A percentile compares a stretch with the other conserved stretches of the same genome.
Evolutionary conservation across 1,140 invertebrate species (phyloP).

Genomic region (Amyelois transitella): DNA sequence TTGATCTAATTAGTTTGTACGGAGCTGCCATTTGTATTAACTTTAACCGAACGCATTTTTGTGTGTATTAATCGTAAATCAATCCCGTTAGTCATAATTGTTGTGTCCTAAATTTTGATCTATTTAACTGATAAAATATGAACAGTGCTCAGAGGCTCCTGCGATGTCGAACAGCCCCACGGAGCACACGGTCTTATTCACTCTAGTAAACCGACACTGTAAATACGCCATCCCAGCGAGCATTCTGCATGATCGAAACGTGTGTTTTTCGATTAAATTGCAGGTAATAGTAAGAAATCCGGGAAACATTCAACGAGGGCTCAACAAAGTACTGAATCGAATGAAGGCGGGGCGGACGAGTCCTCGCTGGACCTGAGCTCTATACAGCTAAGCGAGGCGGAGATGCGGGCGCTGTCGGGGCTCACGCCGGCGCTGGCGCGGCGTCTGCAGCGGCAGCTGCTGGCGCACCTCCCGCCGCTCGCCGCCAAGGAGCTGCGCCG

Average conservation of each 20-base stretch:
- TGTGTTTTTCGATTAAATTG: conserved; percentile 71
- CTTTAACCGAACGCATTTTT: conserved; percentile 53
- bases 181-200: conserved; percentile 9
- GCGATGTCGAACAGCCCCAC: neutral
- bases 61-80: conserved; percentile 11
- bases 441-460: conserved; percentile 78
- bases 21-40: conserved; percentile 46
- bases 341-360: conserved; percentile 75
- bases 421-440: conserved; percentile 78
- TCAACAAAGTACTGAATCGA: conserved; percentile 28
- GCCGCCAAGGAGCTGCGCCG: conserved; percentile 77
- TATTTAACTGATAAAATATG: neutral
- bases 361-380: conserved; percentile 79
- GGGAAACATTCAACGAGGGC: conserved; percentile 37
- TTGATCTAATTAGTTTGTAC: conserved; percentile 44
- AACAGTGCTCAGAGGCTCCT: neutral
- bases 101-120: neutral
- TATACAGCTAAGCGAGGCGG: conserved; percentile 78
- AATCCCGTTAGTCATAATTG: neutral
- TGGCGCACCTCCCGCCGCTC: conserved; percentile 77
- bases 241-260: conserved; percentile 74
- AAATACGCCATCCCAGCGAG: conserved; percentile 60
- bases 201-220: conserved; percentile 39
- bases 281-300: conserved; percentile 66
- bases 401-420: conserved; percentile 78